Conservation (phyloP, 2,113 vertebrate species). For the Ciconia stormi region DNA sequence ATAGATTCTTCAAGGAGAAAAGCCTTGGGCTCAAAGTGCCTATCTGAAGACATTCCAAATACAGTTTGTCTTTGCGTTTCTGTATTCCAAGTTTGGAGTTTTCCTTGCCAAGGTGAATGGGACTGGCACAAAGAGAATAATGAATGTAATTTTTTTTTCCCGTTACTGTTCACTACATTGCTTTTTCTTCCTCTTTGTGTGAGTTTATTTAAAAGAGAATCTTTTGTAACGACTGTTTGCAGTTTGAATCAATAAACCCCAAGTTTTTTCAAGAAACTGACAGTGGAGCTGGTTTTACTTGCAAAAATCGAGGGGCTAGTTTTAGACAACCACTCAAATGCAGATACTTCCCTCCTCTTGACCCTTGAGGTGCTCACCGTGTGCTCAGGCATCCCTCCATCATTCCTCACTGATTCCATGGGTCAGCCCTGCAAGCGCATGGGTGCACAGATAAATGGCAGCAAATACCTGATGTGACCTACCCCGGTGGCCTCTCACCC, state of each 20-base stretch:
- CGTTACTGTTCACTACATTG: slow-evolving; percentile 91
- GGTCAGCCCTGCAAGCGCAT: background rate
- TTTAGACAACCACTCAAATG: background rate
- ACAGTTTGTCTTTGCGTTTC: slow-evolving; percentile 81
- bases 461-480: background rate
- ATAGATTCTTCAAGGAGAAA: slow-evolving; percentile 73
- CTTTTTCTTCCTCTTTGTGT: slow-evolving; percentile 85
- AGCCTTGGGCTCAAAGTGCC: slow-evolving; percentile 84
- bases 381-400: background rate
- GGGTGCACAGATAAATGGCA: background rate
- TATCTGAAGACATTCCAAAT: slow-evolving; percentile 95
- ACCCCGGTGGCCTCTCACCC: background rate
- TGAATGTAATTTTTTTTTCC: slow-evolving; percentile 89
- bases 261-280: slow-evolving; percentile 85
- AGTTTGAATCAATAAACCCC: slow-evolving; percentile 99
- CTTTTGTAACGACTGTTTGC: slow-evolving; percentile 99
- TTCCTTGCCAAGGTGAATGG: slow-evolving; percentile 83
- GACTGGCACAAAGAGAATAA: slow-evolving; percentile 92
- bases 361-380: background rate
- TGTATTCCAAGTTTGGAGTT: slow-evolving; percentile 82
- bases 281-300: slow-evolving; percentile 70
- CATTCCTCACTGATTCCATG: background rate
- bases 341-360: background rate
- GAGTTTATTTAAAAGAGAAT: slow-evolving; percentile 93
- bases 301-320: background rate